These are phyloP conservation scores for Petaurus breviceps DNA, from an alignment of 2,113 vertebrate genomes.

Conservation along the genomic window DNA sequence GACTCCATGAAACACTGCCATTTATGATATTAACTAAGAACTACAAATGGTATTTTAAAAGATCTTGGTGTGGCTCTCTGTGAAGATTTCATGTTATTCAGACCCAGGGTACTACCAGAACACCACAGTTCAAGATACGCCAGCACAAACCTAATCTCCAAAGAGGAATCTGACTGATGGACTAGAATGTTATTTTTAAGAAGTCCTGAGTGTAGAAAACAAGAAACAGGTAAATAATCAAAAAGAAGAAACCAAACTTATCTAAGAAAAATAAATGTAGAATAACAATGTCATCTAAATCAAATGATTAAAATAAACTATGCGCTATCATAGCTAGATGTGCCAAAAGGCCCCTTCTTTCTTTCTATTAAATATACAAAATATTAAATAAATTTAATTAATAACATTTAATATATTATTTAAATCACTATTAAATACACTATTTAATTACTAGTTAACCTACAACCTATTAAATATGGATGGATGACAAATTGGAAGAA, in stretches of 20 bases:
- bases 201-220: neutral
- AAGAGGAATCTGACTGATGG: neutral
- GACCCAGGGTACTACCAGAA: neutral
- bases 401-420: neutral
- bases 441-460: neutral
- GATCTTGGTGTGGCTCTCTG: neutral
- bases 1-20: neutral
- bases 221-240: neutral
- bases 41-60: neutral
- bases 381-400: neutral
- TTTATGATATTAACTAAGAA: neutral
- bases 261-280: neutral
- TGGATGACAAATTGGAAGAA: neutral
- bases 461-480: neutral
- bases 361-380: neutral
- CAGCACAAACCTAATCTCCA: neutral
- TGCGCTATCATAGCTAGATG: neutral
- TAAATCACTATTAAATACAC: neutral
- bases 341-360: neutral
- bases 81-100: neutral
- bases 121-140: neutral
- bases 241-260: neutral
- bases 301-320: neutral
- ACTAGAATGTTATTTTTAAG: neutral
- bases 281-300: neutral